These are phyloP conservation scores for Herminia tarsipennalis DNA, from an alignment of 2,888 invertebrate species.

Conservation along the genomic window DNA sequence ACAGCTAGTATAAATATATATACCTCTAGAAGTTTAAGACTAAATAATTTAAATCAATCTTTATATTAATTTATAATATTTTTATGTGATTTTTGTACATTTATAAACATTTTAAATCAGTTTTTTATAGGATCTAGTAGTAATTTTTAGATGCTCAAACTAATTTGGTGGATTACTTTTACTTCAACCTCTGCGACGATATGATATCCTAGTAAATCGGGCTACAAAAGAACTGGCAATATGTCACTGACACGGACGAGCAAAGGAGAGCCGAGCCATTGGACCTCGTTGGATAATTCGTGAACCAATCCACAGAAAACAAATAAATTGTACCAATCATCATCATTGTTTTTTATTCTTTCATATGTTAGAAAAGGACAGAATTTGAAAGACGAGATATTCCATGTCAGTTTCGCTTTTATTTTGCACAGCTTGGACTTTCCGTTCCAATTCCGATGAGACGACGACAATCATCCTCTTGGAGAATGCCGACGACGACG, in stretches of 20 bases:
- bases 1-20: no score
- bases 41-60: no score
- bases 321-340: no score
- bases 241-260: slow-evolving; percentile 21
- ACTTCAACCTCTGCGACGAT: slow-evolving; percentile 4
- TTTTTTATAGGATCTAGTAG: no score
- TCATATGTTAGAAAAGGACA: slow-evolving; percentile 1
- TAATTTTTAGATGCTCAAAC: background rate
- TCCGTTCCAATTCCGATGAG: no score
- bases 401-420: background rate
- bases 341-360: no score
- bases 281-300: background rate
- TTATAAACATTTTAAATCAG: background rate
- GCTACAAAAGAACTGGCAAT: slow-evolving; percentile 33
- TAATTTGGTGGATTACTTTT: slow-evolving; percentile 7
- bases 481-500: slow-evolving; percentile 34
- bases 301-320: no score
- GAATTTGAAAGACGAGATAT: slow-evolving; percentile 2
- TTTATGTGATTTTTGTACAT: background rate
- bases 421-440: slow-evolving; percentile 19
- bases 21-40: no score
- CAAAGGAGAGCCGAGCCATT: background rate
- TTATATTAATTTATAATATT: no score
- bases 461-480: no score
- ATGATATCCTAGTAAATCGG: slow-evolving; percentile 41